Conservation (phyloP, 2,797 vertebrate genomes). For the Protosalanx chinensis region DNA sequence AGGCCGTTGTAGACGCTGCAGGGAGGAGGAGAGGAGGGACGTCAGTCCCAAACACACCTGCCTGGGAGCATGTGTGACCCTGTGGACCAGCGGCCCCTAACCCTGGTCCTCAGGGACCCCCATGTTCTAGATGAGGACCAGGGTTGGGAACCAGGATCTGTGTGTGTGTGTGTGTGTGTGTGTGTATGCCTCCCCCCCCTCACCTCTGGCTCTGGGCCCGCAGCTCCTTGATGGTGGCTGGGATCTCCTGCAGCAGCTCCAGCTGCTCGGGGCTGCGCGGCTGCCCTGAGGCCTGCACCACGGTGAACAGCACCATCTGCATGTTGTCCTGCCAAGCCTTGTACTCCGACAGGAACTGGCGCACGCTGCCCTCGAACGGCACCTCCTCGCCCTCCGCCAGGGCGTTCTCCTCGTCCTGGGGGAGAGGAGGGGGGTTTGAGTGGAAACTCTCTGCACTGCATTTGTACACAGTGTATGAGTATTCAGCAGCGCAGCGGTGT, state of each 20-base stretch:
- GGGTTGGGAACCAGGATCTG: neutral
- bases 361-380: constrained; percentile 91
- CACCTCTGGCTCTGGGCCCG: constrained; percentile 93
- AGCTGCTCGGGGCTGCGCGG: constrained; percentile 88
- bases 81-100: no score
- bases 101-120: no score
- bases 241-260: constrained; percentile 94
- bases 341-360: constrained; percentile 94
- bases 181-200: no score
- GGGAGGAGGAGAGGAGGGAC: neutral
- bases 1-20: constrained; percentile 93
- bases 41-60: neutral
- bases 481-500: neutral
- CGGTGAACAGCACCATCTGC: constrained; percentile 93
- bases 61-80: neutral
- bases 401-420: constrained; percentile 93
- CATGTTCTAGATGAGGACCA: no score
- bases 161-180: neutral
- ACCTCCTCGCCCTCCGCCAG: constrained; percentile 92
- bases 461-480: no score
- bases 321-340: constrained; percentile 99
- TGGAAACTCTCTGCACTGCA: no score
- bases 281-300: constrained; percentile 95
- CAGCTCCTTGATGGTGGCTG: constrained; percentile 90
- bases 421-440: neutral